Evolutionary conservation across 1,140 invertebrate genomes (phyloP).

Genomic region (Globodera rostochiensis): DNA sequence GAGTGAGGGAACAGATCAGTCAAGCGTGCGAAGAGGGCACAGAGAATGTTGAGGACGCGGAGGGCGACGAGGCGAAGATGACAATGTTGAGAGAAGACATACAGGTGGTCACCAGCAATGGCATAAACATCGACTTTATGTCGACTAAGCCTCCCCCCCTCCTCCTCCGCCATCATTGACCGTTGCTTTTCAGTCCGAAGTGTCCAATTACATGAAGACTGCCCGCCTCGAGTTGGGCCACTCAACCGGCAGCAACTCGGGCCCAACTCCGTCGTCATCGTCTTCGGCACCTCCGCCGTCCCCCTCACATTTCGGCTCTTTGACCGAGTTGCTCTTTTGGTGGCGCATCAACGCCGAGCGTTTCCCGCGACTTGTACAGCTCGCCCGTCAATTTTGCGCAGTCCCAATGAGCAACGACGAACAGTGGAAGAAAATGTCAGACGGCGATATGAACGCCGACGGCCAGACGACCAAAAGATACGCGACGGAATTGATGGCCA

Average conservation of each 20-base stretch:
- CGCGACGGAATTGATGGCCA: slow-evolving; percentile 6
- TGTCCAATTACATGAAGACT: slow-evolving; percentile 22
- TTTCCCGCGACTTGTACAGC: slow-evolving; percentile 24
- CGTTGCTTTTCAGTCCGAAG: slow-evolving; percentile 19
- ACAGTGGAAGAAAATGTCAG: neutral
- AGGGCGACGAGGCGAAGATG: neutral
- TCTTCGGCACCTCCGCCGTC: neutral
- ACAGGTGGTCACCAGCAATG: neutral
- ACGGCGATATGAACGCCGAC: neutral
- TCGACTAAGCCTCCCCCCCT: neutral
- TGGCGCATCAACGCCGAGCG: slow-evolving; percentile 25
- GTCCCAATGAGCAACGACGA: slow-evolving; percentile 10
- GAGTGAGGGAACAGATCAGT: slow-evolving; percentile 20
- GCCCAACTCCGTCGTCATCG: neutral
- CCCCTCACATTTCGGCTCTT: neutral
- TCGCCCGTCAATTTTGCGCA: slow-evolving; percentile 27
- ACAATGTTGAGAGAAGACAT: slow-evolving; percentile 16
- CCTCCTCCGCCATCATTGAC: neutral
- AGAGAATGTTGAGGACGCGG: neutral
- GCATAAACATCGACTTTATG: neutral
- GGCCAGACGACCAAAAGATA: slow-evolving; percentile 10
- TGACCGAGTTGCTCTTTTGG: slow-evolving; percentile 26
- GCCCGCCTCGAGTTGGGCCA: slow-evolving; percentile 10
- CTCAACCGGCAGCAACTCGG: neutral
- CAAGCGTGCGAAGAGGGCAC: slow-evolving; percentile 14